Percentiles rank a stretch among this genome's conserved stretches.
Evolutionary conservation across 2,888 invertebrate genomes (phyloP).

Genomic region (Anodontia alba): DNA sequence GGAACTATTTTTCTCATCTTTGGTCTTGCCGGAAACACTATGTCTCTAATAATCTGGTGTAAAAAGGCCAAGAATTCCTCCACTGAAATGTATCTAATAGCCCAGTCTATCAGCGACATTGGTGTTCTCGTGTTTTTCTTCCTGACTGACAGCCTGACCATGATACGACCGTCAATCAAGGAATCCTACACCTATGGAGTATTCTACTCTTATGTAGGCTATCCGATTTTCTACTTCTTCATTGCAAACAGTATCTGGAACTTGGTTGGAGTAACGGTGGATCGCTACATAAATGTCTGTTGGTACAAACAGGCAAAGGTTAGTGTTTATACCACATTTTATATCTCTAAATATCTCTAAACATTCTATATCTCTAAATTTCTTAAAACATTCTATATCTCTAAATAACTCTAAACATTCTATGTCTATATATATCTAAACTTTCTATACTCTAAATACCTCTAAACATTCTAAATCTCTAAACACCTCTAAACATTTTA

Average conservation of each 20-base stretch:
- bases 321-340: slow-evolving; percentile 3
- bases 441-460: too few relatives aligned
- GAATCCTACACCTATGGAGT: slow-evolving; percentile 60
- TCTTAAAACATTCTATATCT: too few relatives aligned
- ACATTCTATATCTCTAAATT: too few relatives aligned
- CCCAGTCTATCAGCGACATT: slow-evolving; percentile 69
- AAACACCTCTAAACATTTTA: too few relatives aligned
- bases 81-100: slow-evolving; percentile 69
- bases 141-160: slow-evolving; percentile 60
- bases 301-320: slow-evolving; percentile 74
- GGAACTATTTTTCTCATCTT: slow-evolving; percentile 66
- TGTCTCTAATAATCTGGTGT: slow-evolving; percentile 72
- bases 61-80: slow-evolving; percentile 65
- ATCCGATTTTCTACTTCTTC: slow-evolving; percentile 73
- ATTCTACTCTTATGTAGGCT: slow-evolving; percentile 72
- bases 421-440: too few relatives aligned
- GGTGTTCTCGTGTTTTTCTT: slow-evolving; percentile 70
- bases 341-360: too few relatives aligned
- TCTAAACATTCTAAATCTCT: too few relatives aligned
- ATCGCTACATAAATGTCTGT: slow-evolving; percentile 79
- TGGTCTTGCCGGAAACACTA: slow-evolving; percentile 73
- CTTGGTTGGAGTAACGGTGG: slow-evolving; percentile 78
- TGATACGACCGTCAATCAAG: slow-evolving; percentile 58
- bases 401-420: too few relatives aligned
- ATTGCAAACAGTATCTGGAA: slow-evolving; percentile 77